Evolutionary conservation across 2,797 vertebrate genomes (phyloP).

Genomic region (Tiaroga cobitis): DNA sequence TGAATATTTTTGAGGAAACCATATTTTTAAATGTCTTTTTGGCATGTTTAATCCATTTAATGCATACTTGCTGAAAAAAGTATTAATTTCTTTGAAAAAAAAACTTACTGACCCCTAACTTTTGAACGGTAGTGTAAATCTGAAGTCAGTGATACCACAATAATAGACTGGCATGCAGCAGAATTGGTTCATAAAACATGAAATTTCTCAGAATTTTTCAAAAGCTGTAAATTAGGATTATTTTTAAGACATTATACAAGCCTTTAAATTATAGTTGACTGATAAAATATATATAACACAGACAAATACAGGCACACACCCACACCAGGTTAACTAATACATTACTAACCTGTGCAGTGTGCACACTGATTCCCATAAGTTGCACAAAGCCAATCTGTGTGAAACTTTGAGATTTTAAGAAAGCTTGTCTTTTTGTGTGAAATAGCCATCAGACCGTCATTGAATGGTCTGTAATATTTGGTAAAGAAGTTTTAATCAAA

Average conservation of each 20-base stretch:
- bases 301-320: background rate
- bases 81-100: too few species aligned
- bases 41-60: too few species aligned
- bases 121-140: background rate
- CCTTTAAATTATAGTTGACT: background rate
- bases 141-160: background rate
- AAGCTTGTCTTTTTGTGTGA: background rate
- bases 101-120: too few species aligned
- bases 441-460: background rate
- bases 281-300: background rate
- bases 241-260: background rate
- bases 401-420: background rate
- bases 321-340: background rate
- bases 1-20: too few species aligned
- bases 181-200: background rate
- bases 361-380: background rate
- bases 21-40: too few species aligned
- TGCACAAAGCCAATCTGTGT: background rate
- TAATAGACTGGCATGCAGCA: background rate
- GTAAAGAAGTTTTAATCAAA: background rate
- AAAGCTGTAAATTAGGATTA: background rate
- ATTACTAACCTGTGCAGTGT: background rate
- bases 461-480: background rate
- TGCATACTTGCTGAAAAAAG: too few species aligned
- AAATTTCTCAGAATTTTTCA: background rate